Percentiles rank a stretch among this genome's conserved stretches.
phyloP scores from a whole-genome alignment of 2,797 vertebrate genomes.

The Melopsittacus undulatus region DNA sequence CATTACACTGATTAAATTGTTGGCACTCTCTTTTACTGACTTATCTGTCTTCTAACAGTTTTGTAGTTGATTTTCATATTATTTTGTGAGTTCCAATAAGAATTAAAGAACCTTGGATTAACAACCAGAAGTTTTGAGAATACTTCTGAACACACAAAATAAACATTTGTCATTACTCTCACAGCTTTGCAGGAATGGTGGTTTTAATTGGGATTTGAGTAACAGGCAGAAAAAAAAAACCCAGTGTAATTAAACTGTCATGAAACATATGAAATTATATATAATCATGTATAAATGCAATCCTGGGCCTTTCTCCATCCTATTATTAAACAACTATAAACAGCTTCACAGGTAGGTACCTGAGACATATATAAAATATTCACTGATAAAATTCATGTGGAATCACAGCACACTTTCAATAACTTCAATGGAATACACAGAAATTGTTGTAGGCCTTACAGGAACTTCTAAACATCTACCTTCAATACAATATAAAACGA shows the following conservation, averaged over 20 bases:
- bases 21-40: conserved; percentile 9
- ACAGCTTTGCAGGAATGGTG: neutral
- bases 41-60: conserved; percentile 9
- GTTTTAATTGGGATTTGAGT: neutral
- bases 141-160: neutral
- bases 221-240: neutral
- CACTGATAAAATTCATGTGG: neutral
- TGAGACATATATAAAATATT: neutral
- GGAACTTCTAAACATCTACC: neutral
- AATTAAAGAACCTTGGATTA: neutral
- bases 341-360: neutral
- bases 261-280: neutral
- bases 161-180: neutral
- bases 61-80: neutral
- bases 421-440: neutral
- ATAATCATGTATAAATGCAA: neutral
- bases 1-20: neutral
- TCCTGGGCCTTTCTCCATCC: neutral
- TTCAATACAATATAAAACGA: conserved; percentile 34
- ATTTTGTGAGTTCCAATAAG: neutral
- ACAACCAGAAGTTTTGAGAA: neutral
- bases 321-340: neutral
- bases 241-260: neutral
- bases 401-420: neutral
- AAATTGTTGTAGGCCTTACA: neutral